Evolutionary conservation across 2,113 vertebrate species (phyloP), one percentile per base, ranked within the genome.

Genomic region (Panurus biarmicus): DNA sequence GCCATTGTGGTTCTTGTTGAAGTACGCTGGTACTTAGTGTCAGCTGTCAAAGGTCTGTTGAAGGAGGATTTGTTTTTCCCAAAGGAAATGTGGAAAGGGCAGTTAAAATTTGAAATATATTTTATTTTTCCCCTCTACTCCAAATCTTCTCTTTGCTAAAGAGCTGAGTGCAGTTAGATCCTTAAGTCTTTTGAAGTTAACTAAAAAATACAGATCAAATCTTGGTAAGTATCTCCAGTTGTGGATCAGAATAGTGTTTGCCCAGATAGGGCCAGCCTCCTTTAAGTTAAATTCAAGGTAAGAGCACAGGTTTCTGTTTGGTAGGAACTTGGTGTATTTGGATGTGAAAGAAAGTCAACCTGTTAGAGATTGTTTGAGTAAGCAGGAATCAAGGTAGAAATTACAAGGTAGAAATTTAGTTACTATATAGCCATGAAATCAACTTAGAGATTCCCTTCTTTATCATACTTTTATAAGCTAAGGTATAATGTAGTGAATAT

Each of bases 91-190:
- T 50, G 26, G 21, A 79, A 69, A 35, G 14, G 6, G 4, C 31
- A 40, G 22, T 45, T 42, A 51, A 17, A 25, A n/a, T 48, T 71
- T 64, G 40, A 62, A 80, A 54, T 72, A 14, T 1, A 1, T 40
- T 65, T 0, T 20, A 15, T 38, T 74, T n/a, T 2, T 29, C 6
- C 9, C 9, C 7, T 17, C 12, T 24, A 20, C 9, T 2, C 5
- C 12, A 7, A 28, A 0, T 54, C 11, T 53, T 58, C 4, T 36
- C 13, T 81, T 25, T 7, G 61, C 8, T 38, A 15, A 60, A 73
- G 26, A 60, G 12, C 21, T 67, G 9, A 67, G 2, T 67, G 31
- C 22, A 31, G 14, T 85, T 87, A 56, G 17, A 23, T 48, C 33
- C 15, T 47, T 78, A 75, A 35, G 8, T 67, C 17, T 74, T 78